Evolutionary conservation across 2,888 invertebrate genomes (phyloP), one percentile per base, ranked within the genome.

Genomic region (Ctenicera cuprea): DNA sequence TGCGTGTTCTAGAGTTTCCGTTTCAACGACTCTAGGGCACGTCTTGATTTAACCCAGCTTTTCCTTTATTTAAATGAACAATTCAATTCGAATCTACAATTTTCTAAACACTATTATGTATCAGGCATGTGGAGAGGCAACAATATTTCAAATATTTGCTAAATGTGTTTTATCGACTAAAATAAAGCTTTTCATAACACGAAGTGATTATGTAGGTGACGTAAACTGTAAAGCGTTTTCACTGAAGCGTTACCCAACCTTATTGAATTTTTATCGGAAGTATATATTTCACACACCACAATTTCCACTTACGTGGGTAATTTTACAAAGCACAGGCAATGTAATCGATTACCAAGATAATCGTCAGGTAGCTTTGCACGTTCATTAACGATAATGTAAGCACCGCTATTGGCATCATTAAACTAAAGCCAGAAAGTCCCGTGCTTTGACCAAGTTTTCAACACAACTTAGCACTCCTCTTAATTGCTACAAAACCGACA

Each of bases 321-420:
- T 20, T 37, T 14, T 0, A 26, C 16, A 8, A 20, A 38, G 9
- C 38, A 16, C 4, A 0, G 59, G 7, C 14, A 12, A 59, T 9
- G 14, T 59, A 59, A 59, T 59, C 38, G 59, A 59, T 59, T 16
- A 11, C 12, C 7, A 59, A 59, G 59, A 59, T 38, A 30, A 38
- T 38, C 20, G 20, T 8, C 18, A 26, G 54, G 30, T 54, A 26
- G 54, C 59, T 59, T 59, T 59, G 38, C 20, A 20, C 38, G 9
- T 16, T 59, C 59, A 59, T 59, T 59, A 59, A 20, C 16, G 59
- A 38, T 38, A 59, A 59, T 59, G 16, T 54, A 54, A 54, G 14
- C 54, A 54, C 3, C 54, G 11, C 18, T 33, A 59, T 38, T 59
- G 59, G 38, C 38, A 30, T 59, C 59, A 59, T 59, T 59, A 59